Conservation (phyloP, 2,888 invertebrate genomes). For the Scaeva pyrastri region DNA sequence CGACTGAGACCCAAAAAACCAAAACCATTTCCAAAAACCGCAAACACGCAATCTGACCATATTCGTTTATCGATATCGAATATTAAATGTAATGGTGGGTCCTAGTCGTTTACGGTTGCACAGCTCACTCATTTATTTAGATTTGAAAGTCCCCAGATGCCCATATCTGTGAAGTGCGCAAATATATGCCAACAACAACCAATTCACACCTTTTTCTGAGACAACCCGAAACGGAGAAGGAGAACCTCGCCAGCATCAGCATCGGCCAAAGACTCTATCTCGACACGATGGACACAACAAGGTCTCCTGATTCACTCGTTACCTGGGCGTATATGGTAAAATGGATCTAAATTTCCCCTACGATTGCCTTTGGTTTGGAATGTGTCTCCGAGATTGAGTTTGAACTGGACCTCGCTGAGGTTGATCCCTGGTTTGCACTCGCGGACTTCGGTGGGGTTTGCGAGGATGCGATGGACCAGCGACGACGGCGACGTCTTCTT, state of each 20-base stretch:
- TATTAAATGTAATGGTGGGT: conserved; percentile 71
- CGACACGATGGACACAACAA: conserved; percentile 46
- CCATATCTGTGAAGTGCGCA: conserved; percentile 65
- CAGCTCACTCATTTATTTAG: conserved; percentile 75
- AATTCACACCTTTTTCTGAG: conserved; percentile 72
- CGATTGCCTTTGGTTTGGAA: conserved; percentile 70
- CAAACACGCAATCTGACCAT: conserved; percentile 67
- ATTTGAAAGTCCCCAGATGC: conserved; percentile 75
- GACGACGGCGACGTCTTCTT: conserved; percentile 64
- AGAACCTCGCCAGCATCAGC: conserved; percentile 4
- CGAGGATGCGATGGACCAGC: too few species aligned
- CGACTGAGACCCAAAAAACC: background rate
- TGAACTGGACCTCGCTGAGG: conserved; percentile 54
- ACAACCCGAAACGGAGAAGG: background rate
- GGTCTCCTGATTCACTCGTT: conserved; percentile 74
- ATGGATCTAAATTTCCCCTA: conserved; percentile 75
- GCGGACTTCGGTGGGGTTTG: background rate
- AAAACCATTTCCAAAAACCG: conserved; percentile 10
- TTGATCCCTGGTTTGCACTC: conserved; percentile 18
- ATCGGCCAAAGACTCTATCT: conserved; percentile 65
- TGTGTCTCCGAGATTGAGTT: conserved; percentile 74
- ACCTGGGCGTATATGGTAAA: conserved; percentile 75
- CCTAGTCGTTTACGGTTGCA: conserved; percentile 67
- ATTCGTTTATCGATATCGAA: conserved; percentile 61
- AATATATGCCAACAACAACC: conserved; percentile 58